phyloP scores from a whole-genome alignment of 2,888 invertebrate genomes.

The Zootermopsis nevadensis region DNA sequence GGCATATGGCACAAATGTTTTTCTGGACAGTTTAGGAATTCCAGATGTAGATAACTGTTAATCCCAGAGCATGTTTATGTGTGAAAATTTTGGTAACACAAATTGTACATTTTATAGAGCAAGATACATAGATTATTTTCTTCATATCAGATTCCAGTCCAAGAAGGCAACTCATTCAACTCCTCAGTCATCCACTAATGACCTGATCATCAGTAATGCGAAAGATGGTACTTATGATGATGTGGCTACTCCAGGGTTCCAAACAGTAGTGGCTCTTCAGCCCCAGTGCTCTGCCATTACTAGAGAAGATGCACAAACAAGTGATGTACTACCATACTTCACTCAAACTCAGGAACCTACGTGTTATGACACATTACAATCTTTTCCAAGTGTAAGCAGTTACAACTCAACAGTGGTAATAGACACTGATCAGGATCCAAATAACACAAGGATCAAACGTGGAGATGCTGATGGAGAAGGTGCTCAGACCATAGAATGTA shows the following conservation, averaged over 20 bases:
- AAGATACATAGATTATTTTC: background rate
- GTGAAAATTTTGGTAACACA: too few species aligned
- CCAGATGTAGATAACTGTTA: too few species aligned
- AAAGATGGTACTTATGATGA: conserved; percentile 50
- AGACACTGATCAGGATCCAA: conserved; percentile 50
- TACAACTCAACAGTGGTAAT: conserved; percentile 50
- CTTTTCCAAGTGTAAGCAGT: conserved; percentile 51
- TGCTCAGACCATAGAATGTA: background rate
- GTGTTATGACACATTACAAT: conserved; percentile 51
- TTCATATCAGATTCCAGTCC: conserved; percentile 47
- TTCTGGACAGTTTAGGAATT: too few species aligned
- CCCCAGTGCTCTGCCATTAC: conserved; percentile 31
- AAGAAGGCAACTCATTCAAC: conserved; percentile 46
- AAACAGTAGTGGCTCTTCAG: conserved; percentile 43
- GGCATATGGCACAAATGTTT: too few species aligned
- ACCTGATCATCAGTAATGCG: conserved; percentile 49
- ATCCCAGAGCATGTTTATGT: too few species aligned
- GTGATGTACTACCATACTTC: conserved; percentile 36
- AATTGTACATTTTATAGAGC: background rate
- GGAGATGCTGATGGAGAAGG: conserved; percentile 51
- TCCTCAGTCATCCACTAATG: conserved; percentile 50
- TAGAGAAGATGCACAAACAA: conserved; percentile 12
- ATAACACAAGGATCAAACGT: conserved; percentile 41
- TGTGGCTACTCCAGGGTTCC: conserved; percentile 28
- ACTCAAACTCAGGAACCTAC: conserved; percentile 46